A percentile compares a stretch with the other conserved stretches of the same genome.
These are phyloP conservation scores for Serilophus lunatus DNA, from an alignment of 2,113 vertebrate species.

Conservation along the genomic window DNA sequence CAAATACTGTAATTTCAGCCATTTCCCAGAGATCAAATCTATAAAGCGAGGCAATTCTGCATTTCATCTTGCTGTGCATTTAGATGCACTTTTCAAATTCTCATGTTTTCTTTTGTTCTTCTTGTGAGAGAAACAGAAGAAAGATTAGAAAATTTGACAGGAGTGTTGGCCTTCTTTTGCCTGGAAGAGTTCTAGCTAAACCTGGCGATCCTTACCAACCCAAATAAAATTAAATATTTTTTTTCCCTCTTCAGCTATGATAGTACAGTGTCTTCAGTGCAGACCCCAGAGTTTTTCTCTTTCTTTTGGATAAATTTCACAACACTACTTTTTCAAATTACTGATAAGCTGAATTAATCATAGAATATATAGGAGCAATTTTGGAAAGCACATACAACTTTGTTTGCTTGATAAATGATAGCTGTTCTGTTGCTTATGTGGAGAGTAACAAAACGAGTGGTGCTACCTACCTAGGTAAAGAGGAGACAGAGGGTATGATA, in stretches of 20 bases:
- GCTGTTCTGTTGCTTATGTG: neutral
- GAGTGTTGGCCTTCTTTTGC: neutral
- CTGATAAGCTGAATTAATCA: neutral
- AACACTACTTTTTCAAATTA: neutral
- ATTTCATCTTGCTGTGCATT: neutral
- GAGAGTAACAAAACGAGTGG: neutral
- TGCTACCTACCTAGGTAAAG: neutral
- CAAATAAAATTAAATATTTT: neutral
- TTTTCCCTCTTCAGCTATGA: neutral
- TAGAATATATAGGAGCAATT: neutral
- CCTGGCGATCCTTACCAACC: neutral
- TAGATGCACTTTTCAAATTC: neutral
- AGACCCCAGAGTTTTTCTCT: neutral
- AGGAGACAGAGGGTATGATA: neutral
- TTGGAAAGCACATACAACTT: neutral
- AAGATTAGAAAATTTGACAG: neutral
- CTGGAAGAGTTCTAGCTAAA: neutral
- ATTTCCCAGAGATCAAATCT: neutral
- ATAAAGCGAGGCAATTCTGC: neutral
- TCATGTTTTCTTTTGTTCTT: neutral
- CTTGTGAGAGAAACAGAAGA: neutral
- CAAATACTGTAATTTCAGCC: neutral
- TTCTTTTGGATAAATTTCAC: neutral
- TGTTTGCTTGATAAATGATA: neutral
- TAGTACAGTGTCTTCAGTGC: neutral